A percentile compares a stretch with the other conserved stretches of the same genome.
phyloP scores from a whole-genome alignment of 2,888 invertebrate genomes.

The Calephelis perditalis region DNA sequence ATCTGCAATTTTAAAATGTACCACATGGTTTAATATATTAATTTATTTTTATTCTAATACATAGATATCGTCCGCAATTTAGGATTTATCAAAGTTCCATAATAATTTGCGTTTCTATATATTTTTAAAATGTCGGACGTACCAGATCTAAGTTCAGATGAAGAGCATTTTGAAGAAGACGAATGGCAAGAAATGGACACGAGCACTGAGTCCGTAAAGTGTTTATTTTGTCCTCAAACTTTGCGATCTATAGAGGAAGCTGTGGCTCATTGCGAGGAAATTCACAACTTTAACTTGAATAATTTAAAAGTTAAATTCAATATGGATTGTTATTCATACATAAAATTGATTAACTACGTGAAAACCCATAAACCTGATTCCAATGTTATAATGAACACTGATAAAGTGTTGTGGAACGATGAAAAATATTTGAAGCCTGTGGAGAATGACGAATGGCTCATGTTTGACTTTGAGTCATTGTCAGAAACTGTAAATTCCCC shows the following conservation, averaged over 20 bases:
- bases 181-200: constrained; percentile 74
- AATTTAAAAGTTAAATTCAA: constrained; percentile 82
- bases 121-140: constrained; percentile 55
- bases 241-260: constrained; percentile 81
- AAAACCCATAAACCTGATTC: constrained; percentile 79
- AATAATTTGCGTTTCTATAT: background rate
- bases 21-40: background rate
- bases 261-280: constrained; percentile 80
- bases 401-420: constrained; percentile 82
- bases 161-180: constrained; percentile 67
- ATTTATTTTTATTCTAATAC: too few species aligned
- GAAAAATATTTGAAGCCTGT: constrained; percentile 88
- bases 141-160: constrained; percentile 71
- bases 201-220: constrained; percentile 63
- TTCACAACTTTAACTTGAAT: constrained; percentile 82
- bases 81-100: too few species aligned
- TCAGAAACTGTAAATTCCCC: constrained; percentile 56
- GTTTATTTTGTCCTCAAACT: constrained; percentile 85
- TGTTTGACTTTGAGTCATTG: constrained; percentile 83
- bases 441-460: constrained; percentile 88
- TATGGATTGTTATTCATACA: constrained; percentile 90
- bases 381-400: constrained; percentile 72
- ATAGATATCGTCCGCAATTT: background rate
- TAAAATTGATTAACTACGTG: constrained; percentile 89
- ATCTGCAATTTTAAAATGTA: background rate